A percentile compares a stretch with the other conserved stretches of the same genome.
Evolutionary conservation across 2,113 vertebrate genomes (phyloP).

Genomic region (Sylvietta virens): DNA sequence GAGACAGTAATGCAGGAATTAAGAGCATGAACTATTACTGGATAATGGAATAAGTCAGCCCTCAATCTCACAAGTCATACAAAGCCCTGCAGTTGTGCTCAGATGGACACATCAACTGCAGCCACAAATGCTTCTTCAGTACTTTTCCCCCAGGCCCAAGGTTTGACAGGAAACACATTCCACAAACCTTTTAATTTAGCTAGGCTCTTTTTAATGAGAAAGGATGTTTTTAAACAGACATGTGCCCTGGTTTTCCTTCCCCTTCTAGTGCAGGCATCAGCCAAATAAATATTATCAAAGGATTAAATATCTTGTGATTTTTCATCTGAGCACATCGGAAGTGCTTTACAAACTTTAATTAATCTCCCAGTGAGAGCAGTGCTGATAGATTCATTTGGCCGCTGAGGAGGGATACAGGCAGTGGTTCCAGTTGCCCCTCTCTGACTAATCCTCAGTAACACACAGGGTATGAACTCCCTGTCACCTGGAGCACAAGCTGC

Average conservation of each 20-base stretch:
- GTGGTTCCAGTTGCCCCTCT: rapidly evolving
- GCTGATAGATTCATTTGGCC: not conserved
- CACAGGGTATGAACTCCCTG: not conserved
- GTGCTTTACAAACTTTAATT: constrained; percentile 1
- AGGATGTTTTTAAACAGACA: constrained; percentile 28
- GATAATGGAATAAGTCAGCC: not conserved
- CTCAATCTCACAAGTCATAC: not conserved
- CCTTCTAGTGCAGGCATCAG: not conserved
- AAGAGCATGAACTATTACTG: not conserved
- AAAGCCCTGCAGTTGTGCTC: not conserved
- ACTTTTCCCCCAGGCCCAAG: not conserved
- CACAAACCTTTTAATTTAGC: constrained; percentile 27
- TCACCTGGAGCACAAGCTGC: not conserved
- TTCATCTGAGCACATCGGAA: not conserved
- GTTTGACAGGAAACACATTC: constrained; percentile 11
- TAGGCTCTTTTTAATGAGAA: constrained; percentile 10
- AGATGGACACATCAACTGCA: not conserved
- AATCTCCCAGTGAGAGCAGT: not conserved
- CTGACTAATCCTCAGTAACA: not conserved
- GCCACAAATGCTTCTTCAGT: not conserved
- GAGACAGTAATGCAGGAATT: not conserved
- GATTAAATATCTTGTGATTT: constrained; percentile 8
- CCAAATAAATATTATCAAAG: constrained; percentile 44
- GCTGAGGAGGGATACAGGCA: not conserved
- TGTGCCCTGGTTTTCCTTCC: not conserved